A percentile compares a stretch with the other conserved stretches of the same genome.
Conservation (phyloP, 2,797 vertebrate species). For the Cynodonichthys magdalenae region DNA sequence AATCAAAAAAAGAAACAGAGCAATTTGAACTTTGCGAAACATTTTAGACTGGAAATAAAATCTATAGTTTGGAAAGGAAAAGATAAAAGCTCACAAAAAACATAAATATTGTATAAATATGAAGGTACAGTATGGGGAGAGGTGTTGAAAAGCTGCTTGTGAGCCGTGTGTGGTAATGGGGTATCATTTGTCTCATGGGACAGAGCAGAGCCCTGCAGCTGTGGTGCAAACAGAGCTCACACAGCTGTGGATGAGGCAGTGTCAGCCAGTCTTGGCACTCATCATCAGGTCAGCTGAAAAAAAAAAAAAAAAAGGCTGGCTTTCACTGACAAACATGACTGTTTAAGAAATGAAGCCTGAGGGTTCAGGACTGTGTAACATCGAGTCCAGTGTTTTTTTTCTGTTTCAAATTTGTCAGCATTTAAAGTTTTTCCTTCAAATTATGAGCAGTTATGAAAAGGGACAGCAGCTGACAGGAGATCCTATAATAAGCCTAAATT, state of each 20-base stretch:
- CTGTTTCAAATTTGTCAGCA: neutral
- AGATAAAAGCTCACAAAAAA: constrained; percentile 9
- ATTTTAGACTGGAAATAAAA: constrained; percentile 1
- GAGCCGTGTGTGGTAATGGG: constrained; percentile 57
- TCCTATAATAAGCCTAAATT: neutral
- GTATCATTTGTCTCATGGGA: constrained; percentile 65
- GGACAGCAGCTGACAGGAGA: neutral
- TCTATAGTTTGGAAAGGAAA: neutral
- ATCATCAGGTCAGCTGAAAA: constrained; percentile 36
- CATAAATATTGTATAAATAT: constrained; percentile 55
- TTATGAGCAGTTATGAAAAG: constrained; percentile 2
- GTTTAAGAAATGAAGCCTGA: constrained; percentile 4
- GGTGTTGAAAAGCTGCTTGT: constrained; percentile 40
- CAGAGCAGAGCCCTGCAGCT: constrained; percentile 63
- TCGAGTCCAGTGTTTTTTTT: accelerated
- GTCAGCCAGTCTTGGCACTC: constrained; percentile 46
- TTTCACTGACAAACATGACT: constrained; percentile 21
- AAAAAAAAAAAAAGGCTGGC: constrained; percentile 28
- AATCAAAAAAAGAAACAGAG: constrained; percentile 2
- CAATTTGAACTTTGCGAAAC: constrained; percentile 16
- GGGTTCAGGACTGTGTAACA: neutral
- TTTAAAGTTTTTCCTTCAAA: constrained; percentile 1
- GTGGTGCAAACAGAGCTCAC: constrained; percentile 45
- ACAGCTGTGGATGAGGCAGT: constrained; percentile 62
- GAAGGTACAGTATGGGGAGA: constrained; percentile 16